Conservation (phyloP, 2,888 invertebrate genomes). For the Leptinotarsa peninsularis region DNA sequence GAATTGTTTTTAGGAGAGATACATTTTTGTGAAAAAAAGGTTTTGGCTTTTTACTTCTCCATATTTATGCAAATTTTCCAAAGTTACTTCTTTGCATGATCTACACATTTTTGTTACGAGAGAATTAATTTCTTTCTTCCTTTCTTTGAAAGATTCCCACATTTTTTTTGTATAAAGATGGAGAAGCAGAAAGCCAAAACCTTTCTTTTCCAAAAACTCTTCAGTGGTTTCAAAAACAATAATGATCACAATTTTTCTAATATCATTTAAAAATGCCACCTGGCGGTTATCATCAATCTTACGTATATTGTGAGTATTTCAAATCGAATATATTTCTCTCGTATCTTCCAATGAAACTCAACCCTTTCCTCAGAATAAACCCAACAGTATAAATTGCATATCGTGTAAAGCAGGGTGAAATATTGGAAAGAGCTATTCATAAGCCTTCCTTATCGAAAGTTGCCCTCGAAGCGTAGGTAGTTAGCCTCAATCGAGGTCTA, state of each 20-base stretch:
- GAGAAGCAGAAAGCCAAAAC: too few species aligned
- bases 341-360: constrained; percentile 15
- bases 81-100: too few species aligned
- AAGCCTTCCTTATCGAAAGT: constrained; percentile 18
- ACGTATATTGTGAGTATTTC: neutral
- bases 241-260: neutral
- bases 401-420: constrained; percentile 18
- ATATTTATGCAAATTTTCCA: too few species aligned
- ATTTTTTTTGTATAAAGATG: too few species aligned
- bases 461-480: constrained; percentile 22
- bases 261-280: neutral
- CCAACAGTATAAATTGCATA: constrained; percentile 17
- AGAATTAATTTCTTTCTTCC: too few species aligned
- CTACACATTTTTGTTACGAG: too few species aligned
- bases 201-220: too few species aligned
- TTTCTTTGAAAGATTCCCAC: too few species aligned
- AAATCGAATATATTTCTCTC: neutral
- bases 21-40: too few species aligned
- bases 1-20: too few species aligned
- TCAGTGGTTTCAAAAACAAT: too few species aligned
- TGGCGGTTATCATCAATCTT: neutral
- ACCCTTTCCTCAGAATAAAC: constrained; percentile 6
- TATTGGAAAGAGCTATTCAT: constrained; percentile 20
- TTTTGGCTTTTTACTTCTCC: too few species aligned
- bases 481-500: constrained; percentile 19